A percentile compares a stretch with the other conserved stretches of the same genome.
Conservation (phyloP, 1,140 invertebrate species). For the Notospermus geniculatus region DNA sequence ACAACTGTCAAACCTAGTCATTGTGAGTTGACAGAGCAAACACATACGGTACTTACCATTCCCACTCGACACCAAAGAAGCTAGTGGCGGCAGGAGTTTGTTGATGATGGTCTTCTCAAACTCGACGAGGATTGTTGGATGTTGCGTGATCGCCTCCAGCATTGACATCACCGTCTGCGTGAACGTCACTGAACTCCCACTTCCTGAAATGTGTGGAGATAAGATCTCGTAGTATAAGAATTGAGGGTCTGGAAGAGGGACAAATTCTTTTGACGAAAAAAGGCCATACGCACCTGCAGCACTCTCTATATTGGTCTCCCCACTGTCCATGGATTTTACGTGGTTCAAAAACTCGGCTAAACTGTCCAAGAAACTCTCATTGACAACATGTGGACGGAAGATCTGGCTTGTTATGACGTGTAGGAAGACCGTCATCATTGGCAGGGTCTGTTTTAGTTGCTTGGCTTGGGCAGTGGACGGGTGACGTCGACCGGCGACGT, state of each 20-base stretch:
- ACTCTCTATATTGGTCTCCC: constrained; percentile 44
- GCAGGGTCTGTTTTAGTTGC: constrained; percentile 39
- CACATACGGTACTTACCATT: constrained; percentile 34
- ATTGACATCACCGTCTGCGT: constrained; percentile 44
- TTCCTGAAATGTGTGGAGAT: constrained; percentile 32
- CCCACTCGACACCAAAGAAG: constrained; percentile 40
- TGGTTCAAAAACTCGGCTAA: constrained; percentile 38
- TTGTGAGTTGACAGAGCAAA: too few species aligned
- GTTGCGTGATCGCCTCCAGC: constrained; percentile 48
- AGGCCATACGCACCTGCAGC: constrained; percentile 43
- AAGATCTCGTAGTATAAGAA: too few species aligned
- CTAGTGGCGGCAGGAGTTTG: constrained; percentile 39
- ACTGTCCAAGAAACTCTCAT: constrained; percentile 38
- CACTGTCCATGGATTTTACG: constrained; percentile 39
- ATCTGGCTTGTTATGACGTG: constrained; percentile 46
- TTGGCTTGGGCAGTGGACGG: constrained; percentile 44
- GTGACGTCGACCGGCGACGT: constrained; percentile 45
- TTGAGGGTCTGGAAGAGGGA: too few species aligned
- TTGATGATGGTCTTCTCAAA: constrained; percentile 42
- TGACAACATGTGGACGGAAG: constrained; percentile 40
- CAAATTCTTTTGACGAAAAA: too few species aligned
- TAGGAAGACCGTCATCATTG: constrained; percentile 39
- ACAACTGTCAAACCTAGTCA: too few species aligned
- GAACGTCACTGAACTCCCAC: constrained; percentile 44
- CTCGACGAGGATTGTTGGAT: constrained; percentile 44